phyloP scores from a whole-genome alignment of 1,140 invertebrate species.

The Contarinia nasturtii region DNA sequence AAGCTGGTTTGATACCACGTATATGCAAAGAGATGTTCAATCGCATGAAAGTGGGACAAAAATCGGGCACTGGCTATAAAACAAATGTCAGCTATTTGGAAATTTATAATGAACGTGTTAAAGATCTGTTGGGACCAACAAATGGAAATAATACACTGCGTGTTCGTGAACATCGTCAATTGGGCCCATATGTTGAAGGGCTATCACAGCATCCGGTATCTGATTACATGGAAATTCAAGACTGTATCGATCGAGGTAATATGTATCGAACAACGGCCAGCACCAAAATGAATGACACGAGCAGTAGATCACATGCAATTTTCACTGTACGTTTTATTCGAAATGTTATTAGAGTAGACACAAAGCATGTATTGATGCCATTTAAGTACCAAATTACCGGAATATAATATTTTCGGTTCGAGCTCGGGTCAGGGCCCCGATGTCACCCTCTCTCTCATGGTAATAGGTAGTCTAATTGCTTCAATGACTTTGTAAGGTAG shows the following conservation, averaged over 20 bases:
- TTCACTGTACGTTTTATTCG: slow-evolving; percentile 35
- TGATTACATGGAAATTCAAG: slow-evolving; percentile 70
- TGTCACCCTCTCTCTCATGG: too few relatives aligned
- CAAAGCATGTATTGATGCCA: too few relatives aligned
- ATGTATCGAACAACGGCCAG: slow-evolving; percentile 59
- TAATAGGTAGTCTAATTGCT: too few relatives aligned
- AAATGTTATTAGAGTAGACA: too few relatives aligned
- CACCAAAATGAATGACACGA: slow-evolving; percentile 73
- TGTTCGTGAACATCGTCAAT: slow-evolving; percentile 79
- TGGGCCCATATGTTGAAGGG: slow-evolving; percentile 88
- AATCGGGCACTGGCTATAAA: slow-evolving; percentile 61
- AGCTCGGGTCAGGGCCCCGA: too few relatives aligned
- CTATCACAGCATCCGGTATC: slow-evolving; percentile 65
- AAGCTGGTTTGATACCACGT: slow-evolving; percentile 68
- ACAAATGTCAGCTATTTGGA: slow-evolving; percentile 76
- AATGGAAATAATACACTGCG: slow-evolving; percentile 49
- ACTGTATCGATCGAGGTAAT: slow-evolving; percentile 60
- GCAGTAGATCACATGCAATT: slow-evolving; percentile 87
- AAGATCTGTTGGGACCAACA: slow-evolving; percentile 58
- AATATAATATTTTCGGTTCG: too few relatives aligned
- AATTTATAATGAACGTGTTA: slow-evolving; percentile 82
- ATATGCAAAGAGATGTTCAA: slow-evolving; percentile 64
- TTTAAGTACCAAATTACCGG: too few relatives aligned
- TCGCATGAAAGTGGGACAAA: slow-evolving; percentile 54
- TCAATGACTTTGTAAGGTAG: too few relatives aligned